Percentiles rank a stretch among this genome's conserved stretches.
Evolutionary conservation across 2,113 vertebrate species (phyloP).

Genomic region (Sorex fumeus): DNA sequence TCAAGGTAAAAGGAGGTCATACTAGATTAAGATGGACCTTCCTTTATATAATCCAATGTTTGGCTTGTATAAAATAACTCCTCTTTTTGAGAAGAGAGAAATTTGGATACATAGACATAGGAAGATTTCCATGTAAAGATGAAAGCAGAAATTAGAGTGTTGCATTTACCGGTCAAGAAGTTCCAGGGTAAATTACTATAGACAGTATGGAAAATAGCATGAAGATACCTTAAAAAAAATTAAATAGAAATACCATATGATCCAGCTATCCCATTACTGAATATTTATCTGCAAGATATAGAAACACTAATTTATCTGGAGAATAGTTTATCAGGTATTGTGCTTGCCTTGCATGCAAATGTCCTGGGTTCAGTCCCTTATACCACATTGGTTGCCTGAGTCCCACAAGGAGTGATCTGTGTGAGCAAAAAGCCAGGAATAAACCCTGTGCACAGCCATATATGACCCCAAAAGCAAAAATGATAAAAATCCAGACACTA

Average conservation of each 20-base stretch:
- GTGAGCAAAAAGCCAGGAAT: no score
- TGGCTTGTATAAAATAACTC: not conserved
- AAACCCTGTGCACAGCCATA: no score
- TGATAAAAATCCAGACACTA: no score
- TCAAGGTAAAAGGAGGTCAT: not conserved
- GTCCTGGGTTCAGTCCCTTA: no score
- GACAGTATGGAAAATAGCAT: not conserved
- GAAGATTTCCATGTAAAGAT: not conserved
- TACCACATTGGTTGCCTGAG: no score
- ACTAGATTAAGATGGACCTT: not conserved
- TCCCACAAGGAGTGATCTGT: no score
- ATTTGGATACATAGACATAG: not conserved
- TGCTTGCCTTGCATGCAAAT: no score
- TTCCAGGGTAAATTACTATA: not conserved
- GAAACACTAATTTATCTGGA: not conserved
- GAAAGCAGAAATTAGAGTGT: not conserved
- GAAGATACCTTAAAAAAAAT: not conserved
- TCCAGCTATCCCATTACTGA: not conserved
- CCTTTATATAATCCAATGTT: not conserved
- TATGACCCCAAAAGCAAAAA: no score
- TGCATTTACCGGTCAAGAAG: not conserved
- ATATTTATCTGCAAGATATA: not conserved
- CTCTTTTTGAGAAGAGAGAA: conserved; percentile 8
- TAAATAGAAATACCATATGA: not conserved
- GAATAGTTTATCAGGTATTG: no score